Base-by-base conservation (phyloP, 2,797 vertebrate genomes). In the Crossoptilon crossoptilon region DNA sequence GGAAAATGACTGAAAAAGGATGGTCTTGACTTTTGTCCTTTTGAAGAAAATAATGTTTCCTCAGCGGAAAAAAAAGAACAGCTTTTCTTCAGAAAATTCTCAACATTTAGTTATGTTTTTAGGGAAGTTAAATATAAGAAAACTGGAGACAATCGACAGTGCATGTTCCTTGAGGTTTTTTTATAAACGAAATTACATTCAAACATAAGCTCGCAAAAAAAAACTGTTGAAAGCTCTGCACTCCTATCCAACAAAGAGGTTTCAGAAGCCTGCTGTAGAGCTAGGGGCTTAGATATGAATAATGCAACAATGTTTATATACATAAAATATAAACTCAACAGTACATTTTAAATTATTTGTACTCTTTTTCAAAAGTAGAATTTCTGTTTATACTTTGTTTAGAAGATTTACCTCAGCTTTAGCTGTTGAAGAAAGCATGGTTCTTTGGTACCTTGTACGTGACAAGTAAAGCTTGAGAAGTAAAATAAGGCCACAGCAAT, bases 301-400 rank as follows among this genome's bases (percentile, higher is more conserved):
- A 92, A 95, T 96, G 60, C 27, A 92, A 44, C 35, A 68, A 21
- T 60, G 89, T 91, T 74, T 58, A 62, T 71, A 91, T 90, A 80
- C 90, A 91, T 96, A 87, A 93, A 95, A 91, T 84, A 95, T 81
- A 93, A 93, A 78, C 23, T 56, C 82, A 91, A 41, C 76, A 86
- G 79, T 84, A 51, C 84, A 64, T 73, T 94, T 94, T 92, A 88
- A 93, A 95, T 91, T 81, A 91, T 91, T 95, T 4, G 19, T 78
- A 48, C 75, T 85, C 35, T 67, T 88, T 55, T 86, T 86, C 33
- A 73, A 70, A 92, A 90, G 43, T 35, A 55, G 27, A 78, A 43
- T 87, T 84, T 81, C 58, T 67, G 19, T 66, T 88, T 76, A 7
- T 59, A 15, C 69, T 16, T 64, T 91, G 21, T 78, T 44, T 74